Evolutionary conservation across 2,888 invertebrate species (phyloP), one percentile per base, ranked within the genome.

Genomic region (Aethes cnicana): DNA sequence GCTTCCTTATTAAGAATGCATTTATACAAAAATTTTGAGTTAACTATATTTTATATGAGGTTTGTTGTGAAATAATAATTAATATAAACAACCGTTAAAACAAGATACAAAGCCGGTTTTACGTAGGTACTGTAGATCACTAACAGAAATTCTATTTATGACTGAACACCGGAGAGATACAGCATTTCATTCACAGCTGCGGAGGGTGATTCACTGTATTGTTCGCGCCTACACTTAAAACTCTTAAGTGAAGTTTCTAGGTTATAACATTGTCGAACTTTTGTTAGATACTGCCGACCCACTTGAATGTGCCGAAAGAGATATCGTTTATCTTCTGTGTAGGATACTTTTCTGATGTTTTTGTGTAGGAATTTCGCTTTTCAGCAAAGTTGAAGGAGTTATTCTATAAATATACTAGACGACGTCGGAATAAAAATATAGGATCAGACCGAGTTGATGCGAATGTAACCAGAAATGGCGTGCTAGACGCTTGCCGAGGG

Each of bases 141-240:
- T 49, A 57, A 54, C 56, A 47, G 62, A 57, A 42, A 57, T 58
- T 78, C 75, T 84, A 84, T 83, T 84, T 83, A 69, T 57, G 68
- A 72, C 73, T 71, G 81, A 79, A 70, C 83, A 76, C 68, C 76
- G 79, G 82, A 79, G 64, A 74, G 72, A 74, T 74, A 75, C 69
- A 72, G 69, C 78, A 69, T 68, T 77, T 78, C 74, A 80, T 77
- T 80, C 78, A 78, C 74, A 72, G 69, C 69, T 72, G 69, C 55
- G 64, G n/a, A n/a, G n/a, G n/a, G 76, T 83, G 83, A 84, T 79
- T 84, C 84, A 84, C 66, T 59, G 69, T 64, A 80, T 84, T 83
- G 80, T 84, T 74, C 68, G 64, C 73, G 69, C 81, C 79, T 70
- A 77, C 77, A 68, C 74, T 69, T 68, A 53, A 47, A 42, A 53